phyloP scores from a whole-genome alignment of 2,113 vertebrate species.

The Melanerpes formicivorus region DNA sequence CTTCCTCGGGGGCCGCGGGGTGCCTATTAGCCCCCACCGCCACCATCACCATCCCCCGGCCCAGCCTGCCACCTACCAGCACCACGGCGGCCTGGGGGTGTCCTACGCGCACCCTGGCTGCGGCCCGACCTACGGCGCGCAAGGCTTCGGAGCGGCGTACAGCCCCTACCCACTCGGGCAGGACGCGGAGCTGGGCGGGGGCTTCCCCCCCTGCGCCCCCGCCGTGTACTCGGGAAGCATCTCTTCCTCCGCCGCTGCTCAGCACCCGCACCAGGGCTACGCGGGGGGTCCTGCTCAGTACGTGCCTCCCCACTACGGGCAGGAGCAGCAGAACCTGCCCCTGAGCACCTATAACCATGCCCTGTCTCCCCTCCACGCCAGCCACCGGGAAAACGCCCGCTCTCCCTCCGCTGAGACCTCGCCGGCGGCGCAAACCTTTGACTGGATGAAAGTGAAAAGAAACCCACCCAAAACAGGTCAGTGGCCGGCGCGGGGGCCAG shows the following conservation, averaged over 20 bases:
- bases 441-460: constrained; percentile 99
- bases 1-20: constrained; percentile 87
- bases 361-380: constrained; percentile 88
- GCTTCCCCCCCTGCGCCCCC: constrained; percentile 87
- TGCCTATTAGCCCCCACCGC: constrained; percentile 84
- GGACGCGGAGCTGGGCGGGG: constrained; percentile 87
- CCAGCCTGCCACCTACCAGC: constrained; percentile 87
- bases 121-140: constrained; percentile 84
- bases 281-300: constrained; percentile 85
- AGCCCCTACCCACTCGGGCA: constrained; percentile 88
- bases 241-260: constrained; percentile 77
- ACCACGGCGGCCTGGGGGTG: constrained; percentile 83
- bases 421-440: constrained; percentile 92
- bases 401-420: constrained; percentile 89
- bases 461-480: constrained; percentile 98
- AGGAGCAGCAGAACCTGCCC: constrained; percentile 85
- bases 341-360: constrained; percentile 85
- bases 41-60: constrained; percentile 76
- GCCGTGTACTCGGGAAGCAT: constrained; percentile 92
- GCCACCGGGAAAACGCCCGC: constrained; percentile 86
- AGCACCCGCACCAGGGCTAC: constrained; percentile 90
- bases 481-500: constrained; percentile 34
- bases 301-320: constrained; percentile 86
- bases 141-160: constrained; percentile 89
- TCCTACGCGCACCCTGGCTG: constrained; percentile 89